Base-by-base conservation (phyloP, 2,797 vertebrate species). In the Coccyzus lansbergi region DNA sequence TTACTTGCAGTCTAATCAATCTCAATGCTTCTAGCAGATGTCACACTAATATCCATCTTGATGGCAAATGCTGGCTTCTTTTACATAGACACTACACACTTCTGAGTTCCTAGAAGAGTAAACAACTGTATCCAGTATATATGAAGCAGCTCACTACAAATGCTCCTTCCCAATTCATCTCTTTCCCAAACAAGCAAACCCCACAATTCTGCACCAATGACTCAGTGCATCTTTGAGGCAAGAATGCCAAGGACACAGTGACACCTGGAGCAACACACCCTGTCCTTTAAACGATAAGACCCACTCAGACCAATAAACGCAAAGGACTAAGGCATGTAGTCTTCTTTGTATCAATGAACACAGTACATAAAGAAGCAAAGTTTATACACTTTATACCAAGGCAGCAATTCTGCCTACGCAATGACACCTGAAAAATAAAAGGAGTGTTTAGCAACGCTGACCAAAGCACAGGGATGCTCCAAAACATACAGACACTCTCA, bases 181-280 rank as follows among this genome's bases (percentile, higher is more conserved):
- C 18, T 12, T 49, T 22, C 55, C 14, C 28, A 77, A 49, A 63
- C 16, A 72, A 49, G 55, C 4, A 59, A 16, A 25, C 38, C 53
- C 21, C 7, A 59, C 29, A 75, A 60, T 53, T 53, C 12, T 65
- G 4, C 9, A 4, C 28, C 20, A 42, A 58, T 10, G 5, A 14
- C 6, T 16, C n/a, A 74, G 36, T 0, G 0, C 25, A 75, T 12
- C 14, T 29, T 42, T 2, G 1, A 15, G 26, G 19, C 20, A 69
- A 52, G 22, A 36, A 48, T 13, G 29, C 3, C 25, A 68, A 56
- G 7, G 55, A 14, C n/a, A 38, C n/a, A 26, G 34, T 55, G 24
- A 25, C 38, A 63, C 14, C 26, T 74, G 22, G 33, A 58, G 8
- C 6, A 3, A 36, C 1, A 11, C 7, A 58, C 14, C 28, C 25